phyloP scores from a whole-genome alignment of 2,888 invertebrate species.

The Melikaiella ostensackeni region DNA sequence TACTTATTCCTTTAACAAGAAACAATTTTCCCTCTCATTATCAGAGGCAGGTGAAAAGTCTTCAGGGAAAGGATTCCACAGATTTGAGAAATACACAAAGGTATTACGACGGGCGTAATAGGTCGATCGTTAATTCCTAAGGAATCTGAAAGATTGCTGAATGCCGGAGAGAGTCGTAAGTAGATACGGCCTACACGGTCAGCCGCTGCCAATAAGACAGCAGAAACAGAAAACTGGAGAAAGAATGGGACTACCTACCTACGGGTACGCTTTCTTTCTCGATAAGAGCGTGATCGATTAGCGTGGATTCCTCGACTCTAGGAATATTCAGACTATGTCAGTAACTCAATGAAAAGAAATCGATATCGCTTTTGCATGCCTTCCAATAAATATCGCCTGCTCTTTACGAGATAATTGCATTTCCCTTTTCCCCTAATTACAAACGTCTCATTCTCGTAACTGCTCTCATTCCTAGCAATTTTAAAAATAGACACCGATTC shows the following conservation, averaged over 20 bases:
- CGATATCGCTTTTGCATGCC: slow-evolving; percentile 13
- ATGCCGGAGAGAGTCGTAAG: slow-evolving; percentile 41
- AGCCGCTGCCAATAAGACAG: slow-evolving; percentile 31
- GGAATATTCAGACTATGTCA: slow-evolving; percentile 10
- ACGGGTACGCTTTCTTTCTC: slow-evolving; percentile 26
- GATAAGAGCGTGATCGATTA: slow-evolving; percentile 28
- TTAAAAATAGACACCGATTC: background rate
- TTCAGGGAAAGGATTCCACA: slow-evolving; percentile 31
- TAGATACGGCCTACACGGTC: slow-evolving; percentile 34
- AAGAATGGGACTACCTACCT: slow-evolving; percentile 36
- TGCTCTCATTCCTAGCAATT: background rate
- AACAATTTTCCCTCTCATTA: background rate
- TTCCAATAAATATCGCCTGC: slow-evolving; percentile 23
- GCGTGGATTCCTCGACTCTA: slow-evolving; percentile 21
- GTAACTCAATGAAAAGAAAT: slow-evolving; percentile 33
- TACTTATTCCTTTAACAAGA: background rate
- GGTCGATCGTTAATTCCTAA: slow-evolving; percentile 38
- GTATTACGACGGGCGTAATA: slow-evolving; percentile 37
- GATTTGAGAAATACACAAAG: slow-evolving; percentile 27
- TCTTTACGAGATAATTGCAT: slow-evolving; percentile 30
- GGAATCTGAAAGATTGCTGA: slow-evolving; percentile 42
- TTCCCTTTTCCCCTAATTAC: slow-evolving; percentile 8
- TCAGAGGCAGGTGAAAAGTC: background rate
- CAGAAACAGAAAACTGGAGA: slow-evolving; percentile 1
- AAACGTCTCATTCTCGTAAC: slow-evolving; percentile 1